phyloP scores from a whole-genome alignment of 2,797 vertebrate genomes.

The Danio kyathit region DNA sequence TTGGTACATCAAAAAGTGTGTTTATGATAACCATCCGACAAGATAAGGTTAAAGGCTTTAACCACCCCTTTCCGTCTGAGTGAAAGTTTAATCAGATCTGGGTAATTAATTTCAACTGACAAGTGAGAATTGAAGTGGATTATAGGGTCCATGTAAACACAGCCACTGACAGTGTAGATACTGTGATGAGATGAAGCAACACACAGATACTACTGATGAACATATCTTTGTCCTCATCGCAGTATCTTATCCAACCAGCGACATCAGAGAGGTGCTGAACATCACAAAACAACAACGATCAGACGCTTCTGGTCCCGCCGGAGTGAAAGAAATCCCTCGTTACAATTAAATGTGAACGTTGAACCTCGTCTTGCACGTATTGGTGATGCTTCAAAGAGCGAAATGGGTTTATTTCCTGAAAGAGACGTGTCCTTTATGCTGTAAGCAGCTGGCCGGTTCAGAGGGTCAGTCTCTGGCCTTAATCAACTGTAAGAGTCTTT shows the following conservation, averaged over 20 bases:
- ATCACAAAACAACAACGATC: background rate
- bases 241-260: background rate
- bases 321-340: background rate
- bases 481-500: slow-evolving; percentile 7
- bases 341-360: slow-evolving; percentile 13
- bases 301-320: background rate
- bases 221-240: no score
- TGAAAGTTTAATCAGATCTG: no score
- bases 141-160: no score
- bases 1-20: no score
- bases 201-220: no score
- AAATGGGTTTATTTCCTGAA: background rate
- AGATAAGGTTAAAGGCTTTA: no score
- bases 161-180: no score
- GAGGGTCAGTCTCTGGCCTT: slow-evolving; percentile 1
- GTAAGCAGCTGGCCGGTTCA: slow-evolving; percentile 24
- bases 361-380: background rate
- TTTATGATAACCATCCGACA: no score
- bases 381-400: background rate
- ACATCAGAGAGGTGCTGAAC: slow-evolving; percentile 22
- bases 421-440: background rate
- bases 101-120: no score
- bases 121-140: no score
- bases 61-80: no score
- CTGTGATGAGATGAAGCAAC: no score